Base-by-base conservation (phyloP, 2,888 invertebrate species). In the Drosophila percnosoma region DNA sequence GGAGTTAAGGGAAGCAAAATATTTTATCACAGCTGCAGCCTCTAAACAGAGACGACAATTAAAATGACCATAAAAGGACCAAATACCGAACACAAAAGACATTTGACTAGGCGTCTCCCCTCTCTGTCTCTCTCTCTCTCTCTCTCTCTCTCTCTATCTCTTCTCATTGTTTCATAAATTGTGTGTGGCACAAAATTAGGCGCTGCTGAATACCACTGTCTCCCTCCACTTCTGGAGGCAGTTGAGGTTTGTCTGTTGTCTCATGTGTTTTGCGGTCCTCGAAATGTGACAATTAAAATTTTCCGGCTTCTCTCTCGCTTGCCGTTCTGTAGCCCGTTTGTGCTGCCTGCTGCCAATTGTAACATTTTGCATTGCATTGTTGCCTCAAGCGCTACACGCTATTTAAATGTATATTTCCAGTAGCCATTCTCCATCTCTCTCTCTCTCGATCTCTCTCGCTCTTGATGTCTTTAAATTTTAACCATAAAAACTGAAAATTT, bases 271-370 rank as follows among this genome's bases (percentile, higher is more conserved):
- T 82, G 76, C 45, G 70, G 67, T 74, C 34, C 74, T 55, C 49
- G 57, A 77, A 86, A 72, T 86, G 87, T 83, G 81, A 82, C 82
- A 82, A 82, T 82, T 86, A 86, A 82, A 82, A 83, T 83, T 69
- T 66, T 62, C 54, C 53, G 31, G 59, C 68, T 45, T 24, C 21
- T 15, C 24, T 36, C 55, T 36, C 21, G 69, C 49, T 61, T 45
- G 48, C 61, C 63, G 66, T 71, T 69, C 63, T 64, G 59, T 48
- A 64, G 64, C 48, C 57, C 51, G 53, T 55, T 40, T 52, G 40
- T 63, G 51, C 36, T 73, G 29, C 29, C 29, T 29, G 29, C 29
- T 29, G 59, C 52, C 65, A 68, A 82, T 64, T 82, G 54, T 62
- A 40, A 51, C 75, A 69, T 58, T 79, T 48, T 73, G 74, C 15